Evolutionary conservation across 2,113 vertebrate genomes (phyloP).

Genomic region (Erinaceus europaeus): DNA sequence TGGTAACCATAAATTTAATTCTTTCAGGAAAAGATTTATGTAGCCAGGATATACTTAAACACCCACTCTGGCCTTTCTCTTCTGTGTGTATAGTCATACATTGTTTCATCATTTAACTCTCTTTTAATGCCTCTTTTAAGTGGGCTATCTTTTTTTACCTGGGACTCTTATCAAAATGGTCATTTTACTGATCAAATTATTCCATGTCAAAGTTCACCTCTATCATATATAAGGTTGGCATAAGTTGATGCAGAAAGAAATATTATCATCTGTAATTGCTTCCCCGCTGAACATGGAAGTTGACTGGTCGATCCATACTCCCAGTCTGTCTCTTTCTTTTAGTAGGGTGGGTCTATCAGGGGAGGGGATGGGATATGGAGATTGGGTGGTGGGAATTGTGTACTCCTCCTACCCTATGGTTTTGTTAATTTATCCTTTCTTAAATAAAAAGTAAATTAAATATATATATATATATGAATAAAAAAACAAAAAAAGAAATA

Average conservation of each 20-base stretch:
- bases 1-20: not conserved
- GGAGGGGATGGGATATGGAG: too few relatives aligned
- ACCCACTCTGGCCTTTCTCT: not conserved
- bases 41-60: not conserved
- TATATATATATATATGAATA: too few relatives aligned
- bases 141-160: not conserved
- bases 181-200: not conserved
- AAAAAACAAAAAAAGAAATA: too few relatives aligned
- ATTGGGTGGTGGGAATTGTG: too few relatives aligned
- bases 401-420: too few relatives aligned
- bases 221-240: not conserved
- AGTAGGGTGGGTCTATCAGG: too few relatives aligned
- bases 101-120: not conserved
- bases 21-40: not conserved
- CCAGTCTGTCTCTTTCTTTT: too few relatives aligned
- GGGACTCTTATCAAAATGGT: not conserved
- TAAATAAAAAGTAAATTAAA: too few relatives aligned
- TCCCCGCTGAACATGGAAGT: too few relatives aligned
- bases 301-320: too few relatives aligned
- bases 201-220: not conserved
- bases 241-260: not conserved
- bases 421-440: too few relatives aligned
- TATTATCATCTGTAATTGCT: too few relatives aligned
- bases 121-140: not conserved
- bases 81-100: not conserved